These are phyloP conservation scores for Rhopalosiphum nymphaeae DNA, from an alignment of 2,888 invertebrate species.

Conservation along the genomic window DNA sequence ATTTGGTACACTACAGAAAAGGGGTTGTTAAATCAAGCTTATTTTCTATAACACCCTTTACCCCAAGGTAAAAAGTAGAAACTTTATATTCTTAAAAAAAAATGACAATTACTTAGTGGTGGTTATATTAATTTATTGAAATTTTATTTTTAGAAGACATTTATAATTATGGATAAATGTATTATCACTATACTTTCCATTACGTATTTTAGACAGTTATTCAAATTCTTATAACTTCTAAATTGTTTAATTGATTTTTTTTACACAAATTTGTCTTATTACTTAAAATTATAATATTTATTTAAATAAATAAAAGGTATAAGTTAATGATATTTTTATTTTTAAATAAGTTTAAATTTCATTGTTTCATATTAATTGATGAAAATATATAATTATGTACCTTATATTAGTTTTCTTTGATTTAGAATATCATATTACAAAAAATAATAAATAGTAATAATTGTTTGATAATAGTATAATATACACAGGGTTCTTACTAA, in stretches of 20 bases:
- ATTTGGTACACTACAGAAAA: not conserved
- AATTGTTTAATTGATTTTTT: not conserved
- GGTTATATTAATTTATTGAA: not conserved
- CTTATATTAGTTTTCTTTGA: not conserved
- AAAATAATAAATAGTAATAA: not conserved
- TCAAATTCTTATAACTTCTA: not conserved
- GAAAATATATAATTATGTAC: not conserved
- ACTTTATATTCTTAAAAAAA: not conserved
- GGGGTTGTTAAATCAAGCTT: constrained; percentile 21
- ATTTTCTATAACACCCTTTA: constrained; percentile 10
- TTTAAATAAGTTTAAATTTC: not conserved
- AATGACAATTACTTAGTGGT: not conserved
- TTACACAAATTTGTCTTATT: not conserved
- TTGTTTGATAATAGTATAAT: not conserved
- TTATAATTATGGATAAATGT: not conserved
- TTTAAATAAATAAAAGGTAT: not conserved
- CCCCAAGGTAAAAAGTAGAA: not conserved
- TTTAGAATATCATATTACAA: not conserved
- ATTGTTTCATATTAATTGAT: not conserved
- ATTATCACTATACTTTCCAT: not conserved
- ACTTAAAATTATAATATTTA: not conserved
- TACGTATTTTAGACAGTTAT: not conserved
- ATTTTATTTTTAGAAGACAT: not conserved
- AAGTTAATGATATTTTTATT: not conserved
- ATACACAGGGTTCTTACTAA: not conserved